Base-by-base conservation (phyloP, 2,888 invertebrate species). In the Orthosia incerta region DNA sequence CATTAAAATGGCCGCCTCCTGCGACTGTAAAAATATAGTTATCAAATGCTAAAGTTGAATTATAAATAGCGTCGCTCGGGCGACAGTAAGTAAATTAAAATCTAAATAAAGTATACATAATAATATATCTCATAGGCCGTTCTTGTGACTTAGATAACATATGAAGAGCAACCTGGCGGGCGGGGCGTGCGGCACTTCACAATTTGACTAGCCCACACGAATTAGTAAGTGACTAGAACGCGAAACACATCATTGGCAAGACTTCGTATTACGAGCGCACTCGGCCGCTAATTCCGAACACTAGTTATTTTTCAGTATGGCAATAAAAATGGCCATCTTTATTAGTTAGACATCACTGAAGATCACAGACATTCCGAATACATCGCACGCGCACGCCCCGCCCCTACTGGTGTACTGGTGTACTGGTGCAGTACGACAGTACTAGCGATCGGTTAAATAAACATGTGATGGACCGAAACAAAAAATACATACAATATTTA, bases 191-290 rank as follows among this genome's bases (percentile, higher is more conserved):
- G 59, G 79, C 83, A 75, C 64, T 71, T 73, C 70, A 71, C 77
- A 88, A 89, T 92, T 93, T 95, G 95, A 95, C 95, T 95, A 95
- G 95, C 95, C 95, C 91, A 94, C 94, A 94, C 94, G 93, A 93
- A 93, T 93, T 90, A 93, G 93, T 90, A 91, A 95, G 91, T 95
- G 96, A 96, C 96, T 96, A 96, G 96, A 95, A 94, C 94, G 89
- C 93, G 94, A 93, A 91, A 94, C 93, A 90, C 89, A 91, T 89
- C 91, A 91, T 92, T 95, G 95, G 95, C 95, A 95, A 95, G 95
- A 95, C 91, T 91, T 89, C 89, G 88, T 87, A 86, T 83, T 83
- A 78, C 88, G 82, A 76, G 84, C 82, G 84, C 76, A 67, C 84
- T 67, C 74, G 68, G 71, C 64, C 84, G 79, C 83, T 76, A 75